phyloP scores from a whole-genome alignment of 2,113 vertebrate species.

The Pituophis catenifer region DNA sequence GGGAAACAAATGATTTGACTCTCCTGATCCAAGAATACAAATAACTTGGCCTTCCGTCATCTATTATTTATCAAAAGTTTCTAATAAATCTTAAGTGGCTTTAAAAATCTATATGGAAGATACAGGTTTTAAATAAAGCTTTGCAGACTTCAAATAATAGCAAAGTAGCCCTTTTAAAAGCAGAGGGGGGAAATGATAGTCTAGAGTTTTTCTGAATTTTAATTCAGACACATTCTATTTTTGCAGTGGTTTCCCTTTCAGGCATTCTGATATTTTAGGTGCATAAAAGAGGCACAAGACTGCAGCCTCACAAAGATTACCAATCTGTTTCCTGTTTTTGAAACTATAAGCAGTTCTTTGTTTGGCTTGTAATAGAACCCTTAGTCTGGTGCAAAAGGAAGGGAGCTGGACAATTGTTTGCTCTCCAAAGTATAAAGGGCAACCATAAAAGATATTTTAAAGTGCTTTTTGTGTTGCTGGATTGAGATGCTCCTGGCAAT shows the following conservation, averaged over 20 bases:
- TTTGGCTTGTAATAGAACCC: constrained; percentile 20
- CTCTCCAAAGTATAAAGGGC: not conserved
- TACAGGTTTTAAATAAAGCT: not conserved
- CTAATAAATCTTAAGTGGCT: not conserved
- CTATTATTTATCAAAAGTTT: constrained; percentile 13
- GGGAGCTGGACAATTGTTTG: not conserved
- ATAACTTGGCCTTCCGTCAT: not conserved
- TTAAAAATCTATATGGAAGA: constrained; percentile 11
- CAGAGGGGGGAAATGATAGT: not conserved
- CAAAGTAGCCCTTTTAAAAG: not conserved
- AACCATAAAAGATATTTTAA: not conserved
- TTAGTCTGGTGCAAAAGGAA: not conserved
- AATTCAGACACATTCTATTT: not conserved
- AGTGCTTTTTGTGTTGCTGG: not conserved
- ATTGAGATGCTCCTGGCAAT: not conserved
- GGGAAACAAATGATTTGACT: not conserved
- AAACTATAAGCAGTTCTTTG: constrained; percentile 9
- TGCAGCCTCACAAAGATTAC: not conserved
- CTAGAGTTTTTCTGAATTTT: not conserved
- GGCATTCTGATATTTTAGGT: constrained; percentile 2
- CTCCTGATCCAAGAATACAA: not conserved
- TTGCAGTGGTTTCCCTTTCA: not conserved
- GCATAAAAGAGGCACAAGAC: constrained; percentile 7
- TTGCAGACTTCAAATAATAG: not conserved
- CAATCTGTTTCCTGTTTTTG: constrained; percentile 32